phyloP scores from a whole-genome alignment of 2,888 invertebrate species.

The Eupithecia pulchellata region DNA sequence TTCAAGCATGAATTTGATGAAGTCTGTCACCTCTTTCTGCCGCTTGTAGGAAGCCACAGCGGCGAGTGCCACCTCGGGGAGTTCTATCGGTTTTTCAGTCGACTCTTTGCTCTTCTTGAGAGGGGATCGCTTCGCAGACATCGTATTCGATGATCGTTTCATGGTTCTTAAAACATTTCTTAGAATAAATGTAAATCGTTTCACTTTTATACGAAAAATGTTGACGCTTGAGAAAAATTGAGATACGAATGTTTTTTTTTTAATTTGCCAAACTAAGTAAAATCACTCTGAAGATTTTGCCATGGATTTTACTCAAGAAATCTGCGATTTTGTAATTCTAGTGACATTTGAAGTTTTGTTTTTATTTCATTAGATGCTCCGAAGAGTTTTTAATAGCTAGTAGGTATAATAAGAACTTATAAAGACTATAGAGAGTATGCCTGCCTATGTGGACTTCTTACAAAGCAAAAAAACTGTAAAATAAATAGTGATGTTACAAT shows the following conservation, averaged over 20 bases:
- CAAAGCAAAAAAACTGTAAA: too few relatives aligned
- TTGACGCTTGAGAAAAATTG: constrained; percentile 53
- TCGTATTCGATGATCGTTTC: constrained; percentile 50
- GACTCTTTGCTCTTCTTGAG: constrained; percentile 55
- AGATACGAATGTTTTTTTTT: constrained; percentile 28
- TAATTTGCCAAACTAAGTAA: too few relatives aligned
- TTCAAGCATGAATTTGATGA: constrained; percentile 68
- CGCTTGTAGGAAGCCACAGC: constrained; percentile 73
- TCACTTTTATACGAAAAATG: constrained; percentile 64
- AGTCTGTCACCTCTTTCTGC: constrained; percentile 73
- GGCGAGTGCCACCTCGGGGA: constrained; percentile 72
- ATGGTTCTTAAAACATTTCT: constrained; percentile 61
- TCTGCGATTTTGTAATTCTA: neutral
- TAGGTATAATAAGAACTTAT: neutral
- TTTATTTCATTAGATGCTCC: neutral
- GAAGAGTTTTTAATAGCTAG: neutral
- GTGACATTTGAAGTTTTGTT: neutral
- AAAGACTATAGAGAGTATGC: too few relatives aligned
- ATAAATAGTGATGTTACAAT: too few relatives aligned
- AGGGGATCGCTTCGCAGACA: constrained; percentile 58
- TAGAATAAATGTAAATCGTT: constrained; percentile 49
- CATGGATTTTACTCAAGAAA: neutral
- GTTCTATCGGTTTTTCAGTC: constrained; percentile 53
- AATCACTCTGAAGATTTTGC: too few relatives aligned
- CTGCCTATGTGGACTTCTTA: neutral